Evolutionary conservation across 2,113 vertebrate species (phyloP).

Genomic region (Ciconia stormi): DNA sequence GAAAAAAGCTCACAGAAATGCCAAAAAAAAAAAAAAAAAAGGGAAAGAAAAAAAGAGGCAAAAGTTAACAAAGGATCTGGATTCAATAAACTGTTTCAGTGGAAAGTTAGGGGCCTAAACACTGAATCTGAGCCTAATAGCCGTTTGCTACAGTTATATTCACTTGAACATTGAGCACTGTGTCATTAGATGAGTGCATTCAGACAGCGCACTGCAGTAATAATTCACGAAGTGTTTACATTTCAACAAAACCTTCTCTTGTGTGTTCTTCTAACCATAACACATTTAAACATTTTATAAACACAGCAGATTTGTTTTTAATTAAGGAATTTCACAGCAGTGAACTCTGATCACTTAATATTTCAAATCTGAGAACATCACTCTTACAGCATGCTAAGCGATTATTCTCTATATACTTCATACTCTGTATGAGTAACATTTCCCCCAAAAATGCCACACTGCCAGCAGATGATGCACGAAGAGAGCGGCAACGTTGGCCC

Average conservation of each 20-base stretch:
- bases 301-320: conserved; percentile 56
- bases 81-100: conserved; percentile 6
- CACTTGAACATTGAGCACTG: background rate
- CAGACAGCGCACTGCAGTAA: background rate
- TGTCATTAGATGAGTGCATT: conserved; percentile 37
- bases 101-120: conserved; percentile 1
- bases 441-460: background rate
- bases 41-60: background rate
- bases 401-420: background rate
- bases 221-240: conserved; percentile 61
- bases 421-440: background rate
- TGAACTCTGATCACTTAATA: conserved; percentile 46
- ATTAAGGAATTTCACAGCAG: conserved; percentile 58
- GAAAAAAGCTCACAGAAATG: background rate
- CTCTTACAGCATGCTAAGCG: background rate
- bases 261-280: conserved; percentile 47
- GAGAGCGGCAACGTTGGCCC: fast-evolving
- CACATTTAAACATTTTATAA: conserved; percentile 50
- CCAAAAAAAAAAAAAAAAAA: no score
- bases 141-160: conserved; percentile 8
- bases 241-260: conserved; percentile 59
- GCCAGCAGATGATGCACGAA: background rate
- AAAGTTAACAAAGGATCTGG: background rate
- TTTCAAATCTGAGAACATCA: background rate
- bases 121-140: conserved; percentile 13